phyloP scores from a whole-genome alignment of 2,113 vertebrate species.

The Lota lota region DNA sequence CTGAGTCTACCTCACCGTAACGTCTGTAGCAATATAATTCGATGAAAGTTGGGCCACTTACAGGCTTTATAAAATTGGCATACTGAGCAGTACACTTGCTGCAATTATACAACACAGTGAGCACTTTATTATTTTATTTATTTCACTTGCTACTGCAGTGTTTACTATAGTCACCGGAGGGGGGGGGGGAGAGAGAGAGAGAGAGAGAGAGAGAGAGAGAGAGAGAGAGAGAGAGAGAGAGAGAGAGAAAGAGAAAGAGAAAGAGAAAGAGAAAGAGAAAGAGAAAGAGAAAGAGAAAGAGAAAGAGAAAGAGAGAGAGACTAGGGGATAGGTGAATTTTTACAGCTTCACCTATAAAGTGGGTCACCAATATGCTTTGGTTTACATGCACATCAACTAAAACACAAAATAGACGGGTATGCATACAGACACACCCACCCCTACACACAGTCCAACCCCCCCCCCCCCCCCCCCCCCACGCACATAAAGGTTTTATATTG shows the following conservation, averaged over 20 bases:
- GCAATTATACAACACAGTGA: no score
- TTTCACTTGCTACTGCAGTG: constrained; percentile 44
- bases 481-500: no score
- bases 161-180: constrained; percentile 60
- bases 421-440: no score
- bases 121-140: constrained; percentile 7
- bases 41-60: constrained; percentile 45
- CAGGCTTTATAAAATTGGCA: constrained; percentile 22
- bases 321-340: constrained; percentile 10
- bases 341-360: no score
- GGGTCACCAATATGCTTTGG: no score
- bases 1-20: neutral
- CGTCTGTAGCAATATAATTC: constrained; percentile 18
- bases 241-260: constrained; percentile 12
- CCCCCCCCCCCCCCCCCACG: no score
- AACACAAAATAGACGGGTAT: no score
- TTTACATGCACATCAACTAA: no score
- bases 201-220: constrained; percentile 20
- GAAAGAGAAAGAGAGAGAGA: constrained; percentile 13
- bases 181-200: constrained; percentile 30
- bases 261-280: neutral
- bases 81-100: constrained; percentile 4
- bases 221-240: constrained; percentile 12
- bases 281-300: neutral
- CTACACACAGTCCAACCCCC: no score